Percentiles rank a stretch among this genome's conserved stretches.
These are phyloP conservation scores for Thinocorus orbignyianus DNA, from an alignment of 2,113 vertebrate genomes.

Conservation along the genomic window DNA sequence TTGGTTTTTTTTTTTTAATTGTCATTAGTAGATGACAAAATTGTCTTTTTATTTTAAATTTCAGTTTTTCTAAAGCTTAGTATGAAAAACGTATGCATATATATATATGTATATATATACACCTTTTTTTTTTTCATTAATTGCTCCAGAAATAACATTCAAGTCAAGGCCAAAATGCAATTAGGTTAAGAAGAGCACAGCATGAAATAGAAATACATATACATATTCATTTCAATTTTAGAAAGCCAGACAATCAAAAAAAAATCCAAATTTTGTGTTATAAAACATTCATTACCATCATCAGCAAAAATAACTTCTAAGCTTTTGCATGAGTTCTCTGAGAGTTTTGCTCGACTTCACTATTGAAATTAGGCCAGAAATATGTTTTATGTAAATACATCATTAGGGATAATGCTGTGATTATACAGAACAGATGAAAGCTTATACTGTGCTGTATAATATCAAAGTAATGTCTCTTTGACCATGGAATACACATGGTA, in stretches of 20 bases:
- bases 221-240: constrained; percentile 27
- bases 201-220: constrained; percentile 6
- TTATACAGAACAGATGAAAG: constrained; percentile 55
- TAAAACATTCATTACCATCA: constrained; percentile 35
- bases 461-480: constrained; percentile 50
- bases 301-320: constrained; percentile 39
- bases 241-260: constrained; percentile 29
- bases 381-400: constrained; percentile 59
- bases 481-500: constrained; percentile 6
- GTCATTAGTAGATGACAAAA: background rate
- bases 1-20: background rate
- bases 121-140: background rate
- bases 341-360: constrained; percentile 34
- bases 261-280: background rate
- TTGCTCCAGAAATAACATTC: background rate
- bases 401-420: constrained; percentile 29
- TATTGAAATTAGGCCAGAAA: constrained; percentile 48
- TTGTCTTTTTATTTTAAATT: background rate
- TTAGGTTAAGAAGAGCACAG: background rate
- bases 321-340: constrained; percentile 11
- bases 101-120: rapidly evolving
- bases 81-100: background rate
- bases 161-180: background rate
- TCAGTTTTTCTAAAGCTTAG: background rate
- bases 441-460: background rate